Percentiles rank a stretch among this genome's conserved stretches.
phyloP scores from a whole-genome alignment of 2,113 vertebrate genomes.

The Amphilophus citrinellus region DNA sequence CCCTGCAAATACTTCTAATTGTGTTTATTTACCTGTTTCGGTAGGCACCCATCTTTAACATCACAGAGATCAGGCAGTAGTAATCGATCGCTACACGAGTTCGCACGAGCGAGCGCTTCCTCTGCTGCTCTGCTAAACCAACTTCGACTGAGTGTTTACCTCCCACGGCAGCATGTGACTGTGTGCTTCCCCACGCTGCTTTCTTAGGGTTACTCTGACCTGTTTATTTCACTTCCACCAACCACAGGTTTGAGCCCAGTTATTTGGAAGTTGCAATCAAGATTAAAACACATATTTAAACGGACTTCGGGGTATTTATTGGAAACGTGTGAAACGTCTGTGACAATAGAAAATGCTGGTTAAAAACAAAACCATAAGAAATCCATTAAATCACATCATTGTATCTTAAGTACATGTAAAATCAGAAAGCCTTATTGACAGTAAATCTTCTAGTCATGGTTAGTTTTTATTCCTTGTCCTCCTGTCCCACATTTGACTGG shows the following conservation, averaged over 20 bases:
- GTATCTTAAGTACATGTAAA: background rate
- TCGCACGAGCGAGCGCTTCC: conserved; percentile 28
- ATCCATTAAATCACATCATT: background rate
- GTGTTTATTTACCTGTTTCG: conserved; percentile 79
- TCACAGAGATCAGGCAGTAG: conserved; percentile 73
- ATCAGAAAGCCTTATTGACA: background rate
- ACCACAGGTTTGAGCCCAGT: background rate
- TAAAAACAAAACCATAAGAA: background rate
- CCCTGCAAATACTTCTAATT: conserved; percentile 37
- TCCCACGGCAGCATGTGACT: conserved; percentile 20
- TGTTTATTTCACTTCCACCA: background rate
- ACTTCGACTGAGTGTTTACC: background rate
- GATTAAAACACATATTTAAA: background rate
- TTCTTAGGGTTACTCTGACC: background rate
- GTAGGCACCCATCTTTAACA: conserved; percentile 79
- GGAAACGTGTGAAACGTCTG: background rate
- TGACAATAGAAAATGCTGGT: background rate
- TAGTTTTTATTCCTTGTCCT: background rate
- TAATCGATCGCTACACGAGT: conserved; percentile 75
- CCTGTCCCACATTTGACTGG: too few relatives aligned
- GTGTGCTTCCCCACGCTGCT: background rate
- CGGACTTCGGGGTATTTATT: background rate
- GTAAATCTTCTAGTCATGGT: background rate
- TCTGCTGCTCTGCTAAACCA: conserved; percentile 15
- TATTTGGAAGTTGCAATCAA: background rate